Evolutionary conservation across 2,888 invertebrate species (phyloP), one percentile per base, ranked within the genome.

Genomic region (Aelia acuminata): DNA sequence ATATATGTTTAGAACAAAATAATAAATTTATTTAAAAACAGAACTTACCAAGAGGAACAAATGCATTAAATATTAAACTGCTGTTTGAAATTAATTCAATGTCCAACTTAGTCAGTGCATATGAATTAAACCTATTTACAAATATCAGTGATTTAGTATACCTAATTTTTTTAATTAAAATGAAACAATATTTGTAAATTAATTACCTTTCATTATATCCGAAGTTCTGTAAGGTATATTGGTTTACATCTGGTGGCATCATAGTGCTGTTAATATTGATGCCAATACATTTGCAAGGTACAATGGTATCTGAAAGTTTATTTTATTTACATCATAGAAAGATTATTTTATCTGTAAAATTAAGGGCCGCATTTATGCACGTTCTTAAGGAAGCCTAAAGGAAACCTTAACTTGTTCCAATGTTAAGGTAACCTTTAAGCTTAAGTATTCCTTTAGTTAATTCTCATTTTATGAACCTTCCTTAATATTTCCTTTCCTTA

Each of bases 251-350:
- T 31, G 63, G 53, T 43, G 87, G 47, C n/a, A 20, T 4, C 53
- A 47, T 53, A n/a, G 87, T 63, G 63, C n/a, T 63, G 47, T 87
- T 87, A 0, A 87, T 63, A 63, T 87, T 87, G 39, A 87, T 20
- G 11, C 87, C 87, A 63, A 87, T 87, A 87, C 87, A 87, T 39
- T 87, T 87, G 47, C 87, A 87, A 57, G 87, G 87, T 22, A 22
- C 15, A 11, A 87, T 53, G 1, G 53, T 87, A 43, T 87, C 87
- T 87, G 63, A 47, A 31, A 26, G 5, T 35, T 70, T 3, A 35
- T 70, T 70, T 57, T 57, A 57, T 4, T 26, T 57, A 57, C 26
- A 26, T 2, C 10, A 57, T 26, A 57, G n/a, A n/a, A n/a, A n/a
- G n/a, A n/a, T n/a, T n/a, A n/a, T n/a, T n/a, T n/a, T n/a, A n/a